A percentile compares a stretch with the other conserved stretches of the same genome.
These are phyloP conservation scores for Rhinogobius similis DNA, from an alignment of 2,113 vertebrate genomes.

Conservation along the genomic window DNA sequence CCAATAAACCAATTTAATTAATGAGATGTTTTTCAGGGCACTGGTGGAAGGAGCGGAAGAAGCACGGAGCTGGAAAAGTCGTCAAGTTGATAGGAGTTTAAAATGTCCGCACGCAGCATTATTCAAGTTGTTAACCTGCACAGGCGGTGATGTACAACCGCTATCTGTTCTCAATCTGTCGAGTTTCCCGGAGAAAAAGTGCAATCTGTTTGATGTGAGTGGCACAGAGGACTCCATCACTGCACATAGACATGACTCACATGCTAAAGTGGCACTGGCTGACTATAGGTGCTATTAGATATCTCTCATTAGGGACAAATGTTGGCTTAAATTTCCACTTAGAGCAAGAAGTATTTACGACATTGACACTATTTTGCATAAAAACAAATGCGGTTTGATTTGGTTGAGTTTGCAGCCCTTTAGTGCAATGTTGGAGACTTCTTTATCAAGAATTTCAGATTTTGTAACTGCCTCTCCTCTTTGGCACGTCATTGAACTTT, in stretches of 20 bases:
- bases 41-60: not conserved
- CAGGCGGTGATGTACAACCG: conserved; percentile 6
- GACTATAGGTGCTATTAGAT: not conserved
- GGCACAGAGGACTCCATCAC: not conserved
- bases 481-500: not conserved
- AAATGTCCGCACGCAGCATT: conserved; percentile 4
- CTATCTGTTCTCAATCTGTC: conserved; percentile 25
- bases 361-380: too few relatives aligned
- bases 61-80: conserved; percentile 16
- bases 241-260: conserved; percentile 9
- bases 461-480: too few relatives aligned
- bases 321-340: not conserved
- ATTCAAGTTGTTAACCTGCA: conserved; percentile 29
- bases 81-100: conserved; percentile 29
- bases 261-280: not conserved
- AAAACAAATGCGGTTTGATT: too few relatives aligned
- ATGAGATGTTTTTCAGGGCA: conserved; percentile 10
- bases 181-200: conserved; percentile 10
- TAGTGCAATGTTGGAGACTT: too few relatives aligned
- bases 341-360: too few relatives aligned
- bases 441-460: too few relatives aligned
- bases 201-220: conserved; percentile 9
- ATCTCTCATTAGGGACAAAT: not conserved
- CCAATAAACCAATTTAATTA: conserved; percentile 80
- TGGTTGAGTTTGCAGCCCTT: too few relatives aligned